These are phyloP conservation scores for Tachuris rubrigastra DNA, from an alignment of 2,113 vertebrate species.

Conservation along the genomic window DNA sequence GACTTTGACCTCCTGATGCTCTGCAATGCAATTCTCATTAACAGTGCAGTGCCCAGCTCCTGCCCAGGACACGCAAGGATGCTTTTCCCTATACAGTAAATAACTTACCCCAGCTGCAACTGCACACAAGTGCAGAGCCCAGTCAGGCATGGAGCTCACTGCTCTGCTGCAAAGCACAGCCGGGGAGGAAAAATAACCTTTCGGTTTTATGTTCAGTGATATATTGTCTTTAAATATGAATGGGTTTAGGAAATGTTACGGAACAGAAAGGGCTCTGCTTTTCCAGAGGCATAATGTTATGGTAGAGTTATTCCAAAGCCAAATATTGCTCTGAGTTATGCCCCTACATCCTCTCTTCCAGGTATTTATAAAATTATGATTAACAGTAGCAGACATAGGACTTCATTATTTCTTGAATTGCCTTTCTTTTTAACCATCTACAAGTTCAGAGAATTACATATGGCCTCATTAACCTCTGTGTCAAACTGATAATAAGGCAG, in stretches of 20 bases:
- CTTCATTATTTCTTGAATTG: conserved; percentile 2
- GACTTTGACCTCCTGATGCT: not conserved
- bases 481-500: not conserved
- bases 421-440: not conserved
- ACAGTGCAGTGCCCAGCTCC: rapidly evolving
- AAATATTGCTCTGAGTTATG: conserved; percentile 8
- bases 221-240: conserved; percentile 23
- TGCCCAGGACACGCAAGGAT: not conserved
- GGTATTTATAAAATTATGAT: conserved; percentile 19
- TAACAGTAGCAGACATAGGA: not conserved
- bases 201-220: conserved; percentile 9
- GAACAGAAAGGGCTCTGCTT: not conserved
- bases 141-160: not conserved
- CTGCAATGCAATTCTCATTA: not conserved
- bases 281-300: conserved; percentile 17
- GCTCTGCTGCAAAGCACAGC: not conserved
- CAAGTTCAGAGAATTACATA: not conserved
- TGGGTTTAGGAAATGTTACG: conserved; percentile 17
- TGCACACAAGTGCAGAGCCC: rapidly evolving
- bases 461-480: not conserved
- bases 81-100: not conserved
- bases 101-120: not conserved
- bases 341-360: not conserved
- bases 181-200: conserved; percentile 51
- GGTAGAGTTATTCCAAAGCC: conserved; percentile 1